These are phyloP conservation scores for Papilio dardanus DNA, from an alignment of 1,140 invertebrate genomes.

Conservation along the genomic window DNA sequence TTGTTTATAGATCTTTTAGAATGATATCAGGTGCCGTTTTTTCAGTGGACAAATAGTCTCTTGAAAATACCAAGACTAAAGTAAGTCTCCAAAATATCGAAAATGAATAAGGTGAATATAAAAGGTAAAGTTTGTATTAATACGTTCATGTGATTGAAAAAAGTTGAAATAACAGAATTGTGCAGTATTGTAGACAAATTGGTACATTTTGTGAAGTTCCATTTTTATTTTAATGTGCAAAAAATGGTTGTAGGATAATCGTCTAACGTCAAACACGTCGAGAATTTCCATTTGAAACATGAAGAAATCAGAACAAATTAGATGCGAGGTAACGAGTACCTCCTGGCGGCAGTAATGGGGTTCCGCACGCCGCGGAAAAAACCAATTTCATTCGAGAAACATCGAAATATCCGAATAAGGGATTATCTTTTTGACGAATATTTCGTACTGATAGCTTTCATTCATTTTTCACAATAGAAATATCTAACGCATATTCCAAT, in stretches of 20 bases:
- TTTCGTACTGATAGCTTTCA: not conserved
- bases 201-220: too few species aligned
- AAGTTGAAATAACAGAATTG: too few species aligned
- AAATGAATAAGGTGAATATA: not conserved
- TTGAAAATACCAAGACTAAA: too few species aligned
- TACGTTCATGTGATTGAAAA: too few species aligned
- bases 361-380: slow-evolving; percentile 58
- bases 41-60: not conserved
- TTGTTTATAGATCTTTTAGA: not conserved
- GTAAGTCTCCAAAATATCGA: too few species aligned
- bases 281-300: slow-evolving; percentile 17
- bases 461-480: slow-evolving; percentile 1
- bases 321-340: slow-evolving; percentile 53
- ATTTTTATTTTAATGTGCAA: too few species aligned
- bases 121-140: too few species aligned
- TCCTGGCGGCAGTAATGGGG: slow-evolving; percentile 54
- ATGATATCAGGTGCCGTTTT: not conserved
- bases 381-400: slow-evolving; percentile 60
- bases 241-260: too few species aligned
- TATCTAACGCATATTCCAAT: not conserved
- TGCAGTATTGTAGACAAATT: too few species aligned
- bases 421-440: slow-evolving; percentile 46
- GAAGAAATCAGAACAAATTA: slow-evolving; percentile 58
- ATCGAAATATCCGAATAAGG: slow-evolving; percentile 60
- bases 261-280: slow-evolving; percentile 6